Percentiles rank a stretch among this genome's conserved stretches.
Evolutionary conservation across 2,888 invertebrate species (phyloP).

Genomic region (Acleris holmiana): DNA sequence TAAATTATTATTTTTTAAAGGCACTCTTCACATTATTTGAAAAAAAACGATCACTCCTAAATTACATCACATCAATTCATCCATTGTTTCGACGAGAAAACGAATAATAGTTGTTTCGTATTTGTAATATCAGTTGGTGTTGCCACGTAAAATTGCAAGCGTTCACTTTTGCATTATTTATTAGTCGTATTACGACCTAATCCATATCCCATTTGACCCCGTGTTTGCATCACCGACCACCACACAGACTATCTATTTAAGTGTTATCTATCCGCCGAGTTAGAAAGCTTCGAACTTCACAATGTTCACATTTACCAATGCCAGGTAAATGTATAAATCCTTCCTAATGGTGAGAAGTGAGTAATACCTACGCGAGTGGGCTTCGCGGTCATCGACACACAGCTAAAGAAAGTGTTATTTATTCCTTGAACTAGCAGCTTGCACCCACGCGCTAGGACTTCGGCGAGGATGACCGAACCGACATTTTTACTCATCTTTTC

Average conservation of each 20-base stretch:
- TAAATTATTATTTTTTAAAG: too few species aligned
- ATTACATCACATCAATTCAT: too few species aligned
- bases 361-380: constrained; percentile 54
- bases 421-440: constrained; percentile 56
- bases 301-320: constrained; percentile 36
- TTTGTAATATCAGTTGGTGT: too few species aligned
- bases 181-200: too few species aligned
- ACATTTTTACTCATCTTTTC: neutral
- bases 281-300: constrained; percentile 34
- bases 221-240: neutral
- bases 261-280: constrained; percentile 13
- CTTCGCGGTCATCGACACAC: constrained; percentile 75
- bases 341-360: constrained; percentile 32
- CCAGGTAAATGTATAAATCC: constrained; percentile 38
- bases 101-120: too few species aligned
- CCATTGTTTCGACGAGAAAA: too few species aligned
- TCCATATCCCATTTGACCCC: neutral
- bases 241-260: constrained; percentile 6
- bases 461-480: constrained; percentile 25
- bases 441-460: constrained; percentile 62
- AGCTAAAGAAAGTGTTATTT: constrained; percentile 77
- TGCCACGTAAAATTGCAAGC: too few species aligned
- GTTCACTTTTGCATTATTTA: too few species aligned
- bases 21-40: too few species aligned
- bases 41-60: too few species aligned